These are phyloP conservation scores for Leuctra nigra DNA, from an alignment of 2,888 invertebrate genomes.

Conservation along the genomic window DNA sequence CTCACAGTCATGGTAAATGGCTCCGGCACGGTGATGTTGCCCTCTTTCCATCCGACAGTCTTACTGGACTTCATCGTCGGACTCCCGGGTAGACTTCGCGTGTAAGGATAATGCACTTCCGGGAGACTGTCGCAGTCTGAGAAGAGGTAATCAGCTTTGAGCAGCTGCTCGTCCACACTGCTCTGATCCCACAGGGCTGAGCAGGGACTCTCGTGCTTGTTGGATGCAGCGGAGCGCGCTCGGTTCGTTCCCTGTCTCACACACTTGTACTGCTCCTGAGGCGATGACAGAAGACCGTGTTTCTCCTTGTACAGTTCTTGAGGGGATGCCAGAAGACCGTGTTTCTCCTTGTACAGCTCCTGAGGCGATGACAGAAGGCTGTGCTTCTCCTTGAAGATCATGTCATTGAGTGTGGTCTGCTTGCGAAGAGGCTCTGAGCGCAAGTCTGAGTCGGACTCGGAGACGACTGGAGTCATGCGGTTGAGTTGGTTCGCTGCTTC, in stretches of 20 bases:
- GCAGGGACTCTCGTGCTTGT: slow-evolving; percentile 19
- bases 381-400: too few relatives aligned
- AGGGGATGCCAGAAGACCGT: neutral
- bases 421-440: too few relatives aligned
- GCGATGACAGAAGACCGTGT: too few relatives aligned
- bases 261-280: too few relatives aligned
- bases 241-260: slow-evolving; percentile 22
- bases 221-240: slow-evolving; percentile 5
- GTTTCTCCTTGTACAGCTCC: neutral
- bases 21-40: slow-evolving; percentile 53
- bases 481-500: neutral
- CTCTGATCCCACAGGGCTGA: slow-evolving; percentile 25
- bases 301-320: slow-evolving; percentile 10
- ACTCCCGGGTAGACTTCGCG: slow-evolving; percentile 53
- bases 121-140: slow-evolving; percentile 26
- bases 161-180: slow-evolving; percentile 21
- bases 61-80: slow-evolving; percentile 21
- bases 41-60: slow-evolving; percentile 28
- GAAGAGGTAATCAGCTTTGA: slow-evolving; percentile 20
- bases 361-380: too few relatives aligned
- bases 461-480: neutral
- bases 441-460: neutral
- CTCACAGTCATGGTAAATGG: slow-evolving; percentile 65
- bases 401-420: too few relatives aligned
- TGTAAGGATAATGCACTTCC: slow-evolving; percentile 32